Evolutionary conservation across 2,797 vertebrate genomes (phyloP).

Genomic region (Pseudochirops corinnae): DNA sequence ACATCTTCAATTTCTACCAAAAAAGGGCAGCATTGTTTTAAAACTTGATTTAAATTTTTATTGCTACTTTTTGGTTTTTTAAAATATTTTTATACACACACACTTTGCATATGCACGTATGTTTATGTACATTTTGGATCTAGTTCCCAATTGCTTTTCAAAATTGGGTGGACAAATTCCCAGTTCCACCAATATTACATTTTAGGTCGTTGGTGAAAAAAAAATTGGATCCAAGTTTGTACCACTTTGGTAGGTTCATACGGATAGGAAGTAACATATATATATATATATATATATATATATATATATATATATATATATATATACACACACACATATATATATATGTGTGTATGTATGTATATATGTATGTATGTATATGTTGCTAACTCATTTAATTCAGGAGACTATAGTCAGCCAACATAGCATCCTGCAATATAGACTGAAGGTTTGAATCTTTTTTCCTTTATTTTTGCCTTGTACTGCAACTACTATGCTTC

Average conservation of each 20-base stretch:
- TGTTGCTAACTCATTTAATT: background rate
- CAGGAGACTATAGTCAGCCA: background rate
- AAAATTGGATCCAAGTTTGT: background rate
- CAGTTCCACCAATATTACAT: background rate
- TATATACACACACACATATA: no score
- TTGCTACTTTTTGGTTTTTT: background rate
- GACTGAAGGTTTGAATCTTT: background rate
- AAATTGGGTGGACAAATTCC: background rate
- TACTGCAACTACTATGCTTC: background rate
- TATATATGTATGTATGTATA: no score
- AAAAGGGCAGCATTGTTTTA: background rate
- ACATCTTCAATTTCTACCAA: background rate
- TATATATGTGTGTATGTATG: no score
- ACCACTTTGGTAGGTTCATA: background rate
- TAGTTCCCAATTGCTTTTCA: background rate
- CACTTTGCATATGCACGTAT: no score
- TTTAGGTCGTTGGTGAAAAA: background rate
- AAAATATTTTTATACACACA: no score
- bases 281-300: no score
- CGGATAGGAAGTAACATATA: background rate
- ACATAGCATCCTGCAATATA: background rate
- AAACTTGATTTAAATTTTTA: background rate
- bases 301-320: no score
- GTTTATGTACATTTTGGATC: no score
- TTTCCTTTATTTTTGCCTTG: no score